These are phyloP conservation scores for Lomographa bimaculata DNA, from an alignment of 2,888 invertebrate genomes.

Conservation along the genomic window DNA sequence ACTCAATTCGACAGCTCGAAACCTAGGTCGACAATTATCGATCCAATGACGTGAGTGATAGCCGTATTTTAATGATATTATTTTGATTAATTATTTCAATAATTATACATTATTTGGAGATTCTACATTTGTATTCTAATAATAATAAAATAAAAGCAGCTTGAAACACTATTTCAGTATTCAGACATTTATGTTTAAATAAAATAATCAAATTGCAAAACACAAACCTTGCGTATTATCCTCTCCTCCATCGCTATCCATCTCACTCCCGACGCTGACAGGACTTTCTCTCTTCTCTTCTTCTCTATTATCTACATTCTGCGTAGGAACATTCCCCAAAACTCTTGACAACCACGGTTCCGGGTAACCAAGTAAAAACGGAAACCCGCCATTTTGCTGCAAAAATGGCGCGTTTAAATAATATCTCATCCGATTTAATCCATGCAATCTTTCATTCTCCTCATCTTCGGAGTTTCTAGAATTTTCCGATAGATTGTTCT, in stretches of 20 bases:
- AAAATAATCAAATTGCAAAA: too few species aligned
- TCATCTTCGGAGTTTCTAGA: constrained; percentile 74
- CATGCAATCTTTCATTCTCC: constrained; percentile 59
- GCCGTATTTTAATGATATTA: too few species aligned
- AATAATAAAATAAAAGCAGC: too few species aligned
- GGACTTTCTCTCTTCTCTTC: constrained; percentile 74
- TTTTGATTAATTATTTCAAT: too few species aligned
- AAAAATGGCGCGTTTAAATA: constrained; percentile 73
- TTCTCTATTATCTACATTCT: constrained; percentile 50
- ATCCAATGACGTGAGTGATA: too few species aligned
- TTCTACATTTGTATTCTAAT: too few species aligned
- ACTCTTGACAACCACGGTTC: constrained; percentile 75
- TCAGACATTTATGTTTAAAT: too few species aligned
- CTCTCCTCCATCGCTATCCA: constrained; percentile 71
- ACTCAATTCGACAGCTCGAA: too few species aligned
- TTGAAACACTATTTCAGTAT: too few species aligned
- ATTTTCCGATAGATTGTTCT: constrained; percentile 66
- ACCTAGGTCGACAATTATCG: too few species aligned
- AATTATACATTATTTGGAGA: too few species aligned
- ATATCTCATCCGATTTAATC: constrained; percentile 72
- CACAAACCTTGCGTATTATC: constrained; percentile 70
- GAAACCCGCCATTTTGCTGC: constrained; percentile 74
- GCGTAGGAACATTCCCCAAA: constrained; percentile 46
- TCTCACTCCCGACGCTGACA: constrained; percentile 74
- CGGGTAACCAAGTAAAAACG: constrained; percentile 71